A percentile compares a stretch with the other conserved stretches of the same genome.
phyloP scores from a whole-genome alignment of 2,797 vertebrate species.

The Otolemur crassicaudatus region DNA sequence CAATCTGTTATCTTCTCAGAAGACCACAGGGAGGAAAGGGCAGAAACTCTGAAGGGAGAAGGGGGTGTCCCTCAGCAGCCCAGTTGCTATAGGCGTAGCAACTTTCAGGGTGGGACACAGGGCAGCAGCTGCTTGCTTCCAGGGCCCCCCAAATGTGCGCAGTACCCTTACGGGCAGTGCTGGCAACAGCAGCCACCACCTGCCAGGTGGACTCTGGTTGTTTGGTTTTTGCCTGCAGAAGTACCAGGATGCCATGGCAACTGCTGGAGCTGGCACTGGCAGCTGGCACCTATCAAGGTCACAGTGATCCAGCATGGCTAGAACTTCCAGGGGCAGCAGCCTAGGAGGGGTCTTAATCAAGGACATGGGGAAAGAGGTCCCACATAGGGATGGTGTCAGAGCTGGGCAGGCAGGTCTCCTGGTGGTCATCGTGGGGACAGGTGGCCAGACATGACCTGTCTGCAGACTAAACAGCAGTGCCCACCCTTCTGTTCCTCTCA shows the following conservation, averaged over 20 bases:
- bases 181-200: not conserved
- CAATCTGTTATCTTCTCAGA: not conserved
- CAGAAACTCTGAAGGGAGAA: not conserved
- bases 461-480: not conserved
- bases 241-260: slow-evolving; percentile 36
- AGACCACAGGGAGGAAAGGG: not conserved
- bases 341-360: not conserved
- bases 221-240: slow-evolving; percentile 20
- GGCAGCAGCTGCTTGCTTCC: not conserved
- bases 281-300: slow-evolving; percentile 37
- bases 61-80: not conserved
- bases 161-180: not conserved
- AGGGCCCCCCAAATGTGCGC: not conserved
- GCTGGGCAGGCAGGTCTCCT: not conserved
- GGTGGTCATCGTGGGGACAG: too few species aligned
- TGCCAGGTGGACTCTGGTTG: not conserved
- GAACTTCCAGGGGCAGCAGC: not conserved
- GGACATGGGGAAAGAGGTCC: not conserved
- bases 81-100: not conserved
- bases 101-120: too few species aligned
- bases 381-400: not conserved
- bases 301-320: not conserved
- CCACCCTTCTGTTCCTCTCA: not conserved
- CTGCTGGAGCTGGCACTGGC: not conserved
- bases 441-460: not conserved